phyloP scores from a whole-genome alignment of 1,140 invertebrate genomes.

The Achroia grisella region DNA sequence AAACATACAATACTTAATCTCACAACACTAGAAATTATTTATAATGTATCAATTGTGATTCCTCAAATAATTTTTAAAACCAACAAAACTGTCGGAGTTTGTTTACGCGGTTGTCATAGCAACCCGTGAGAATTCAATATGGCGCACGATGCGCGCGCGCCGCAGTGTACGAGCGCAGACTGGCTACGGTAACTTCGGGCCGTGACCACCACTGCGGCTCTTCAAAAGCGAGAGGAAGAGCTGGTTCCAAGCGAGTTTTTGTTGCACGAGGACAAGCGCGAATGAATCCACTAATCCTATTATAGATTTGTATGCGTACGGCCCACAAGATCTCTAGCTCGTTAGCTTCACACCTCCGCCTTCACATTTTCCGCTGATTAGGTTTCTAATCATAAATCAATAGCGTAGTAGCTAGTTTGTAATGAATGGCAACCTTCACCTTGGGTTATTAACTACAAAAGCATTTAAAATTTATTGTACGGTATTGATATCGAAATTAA shows the following conservation, averaged over 20 bases:
- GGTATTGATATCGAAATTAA: too few species aligned
- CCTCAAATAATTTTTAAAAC: constrained; percentile 22
- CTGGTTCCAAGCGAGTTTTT: constrained; percentile 48
- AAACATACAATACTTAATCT: constrained; percentile 9
- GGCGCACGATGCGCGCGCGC: constrained; percentile 58
- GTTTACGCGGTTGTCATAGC: constrained; percentile 65
- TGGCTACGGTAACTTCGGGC: constrained; percentile 38
- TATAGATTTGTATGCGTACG: constrained; percentile 25
- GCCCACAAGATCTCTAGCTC: constrained; percentile 2
- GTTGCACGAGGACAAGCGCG: constrained; percentile 56
- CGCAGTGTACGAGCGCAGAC: constrained; percentile 49
- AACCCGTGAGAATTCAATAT: constrained; percentile 50
- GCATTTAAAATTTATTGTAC: neutral
- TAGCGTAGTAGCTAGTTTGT: neutral
- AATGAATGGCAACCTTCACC: constrained; percentile 15
- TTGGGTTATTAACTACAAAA: constrained; percentile 11
- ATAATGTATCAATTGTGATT: neutral
- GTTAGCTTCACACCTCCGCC: constrained; percentile 5
- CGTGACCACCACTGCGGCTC: constrained; percentile 54
- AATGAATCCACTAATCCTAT: constrained; percentile 40
- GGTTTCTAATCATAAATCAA: constrained; percentile 4
- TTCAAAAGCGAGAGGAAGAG: constrained; percentile 69
- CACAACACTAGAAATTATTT: constrained; percentile 32
- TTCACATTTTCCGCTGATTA: constrained; percentile 11
- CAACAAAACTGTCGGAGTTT: constrained; percentile 18